Percentiles rank a stretch among this genome's conserved stretches.
These are phyloP conservation scores for Marcusenius ussheri DNA, from an alignment of 2,113 vertebrate species.

Conservation along the genomic window DNA sequence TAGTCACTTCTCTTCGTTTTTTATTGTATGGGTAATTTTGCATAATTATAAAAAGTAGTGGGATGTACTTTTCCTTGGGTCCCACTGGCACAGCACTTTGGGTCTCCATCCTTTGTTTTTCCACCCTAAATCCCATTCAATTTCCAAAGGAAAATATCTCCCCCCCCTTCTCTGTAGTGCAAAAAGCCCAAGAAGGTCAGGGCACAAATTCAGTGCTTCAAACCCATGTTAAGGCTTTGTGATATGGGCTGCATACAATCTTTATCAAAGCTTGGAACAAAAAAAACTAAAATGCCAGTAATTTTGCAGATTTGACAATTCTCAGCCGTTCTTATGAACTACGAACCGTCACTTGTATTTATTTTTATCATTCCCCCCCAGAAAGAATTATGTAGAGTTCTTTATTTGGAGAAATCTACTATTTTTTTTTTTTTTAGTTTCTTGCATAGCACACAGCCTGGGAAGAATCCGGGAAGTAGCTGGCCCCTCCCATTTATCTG, in stretches of 20 bases:
- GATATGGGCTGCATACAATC: constrained; percentile 61
- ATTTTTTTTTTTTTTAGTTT: constrained; percentile 40
- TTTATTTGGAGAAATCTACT: constrained; percentile 30
- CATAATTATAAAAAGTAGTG: constrained; percentile 45
- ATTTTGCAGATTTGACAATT: constrained; percentile 40
- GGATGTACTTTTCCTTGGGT: constrained; percentile 43
- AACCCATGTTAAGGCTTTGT: constrained; percentile 54
- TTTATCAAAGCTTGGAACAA: constrained; percentile 39
- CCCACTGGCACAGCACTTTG: constrained; percentile 37
- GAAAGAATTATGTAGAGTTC: constrained; percentile 29
- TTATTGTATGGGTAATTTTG: constrained; percentile 46
- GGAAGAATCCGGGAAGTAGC: constrained; percentile 45
- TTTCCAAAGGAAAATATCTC: not conserved
- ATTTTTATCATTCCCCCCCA: constrained; percentile 12
- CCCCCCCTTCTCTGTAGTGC: constrained; percentile 41
- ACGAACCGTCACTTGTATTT: constrained; percentile 58
- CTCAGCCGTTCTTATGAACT: constrained; percentile 55
- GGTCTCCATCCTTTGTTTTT: constrained; percentile 44
- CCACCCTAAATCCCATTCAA: constrained; percentile 17
- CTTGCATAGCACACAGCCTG: constrained; percentile 69
- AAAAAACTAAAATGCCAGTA: constrained; percentile 27
- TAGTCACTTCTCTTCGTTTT: constrained; percentile 55
- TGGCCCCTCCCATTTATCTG: constrained; percentile 59
- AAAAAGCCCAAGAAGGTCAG: constrained; percentile 50
- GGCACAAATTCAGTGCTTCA: constrained; percentile 41